Conservation (phyloP, 1,140 invertebrate species). For the Limonius californicus region DNA sequence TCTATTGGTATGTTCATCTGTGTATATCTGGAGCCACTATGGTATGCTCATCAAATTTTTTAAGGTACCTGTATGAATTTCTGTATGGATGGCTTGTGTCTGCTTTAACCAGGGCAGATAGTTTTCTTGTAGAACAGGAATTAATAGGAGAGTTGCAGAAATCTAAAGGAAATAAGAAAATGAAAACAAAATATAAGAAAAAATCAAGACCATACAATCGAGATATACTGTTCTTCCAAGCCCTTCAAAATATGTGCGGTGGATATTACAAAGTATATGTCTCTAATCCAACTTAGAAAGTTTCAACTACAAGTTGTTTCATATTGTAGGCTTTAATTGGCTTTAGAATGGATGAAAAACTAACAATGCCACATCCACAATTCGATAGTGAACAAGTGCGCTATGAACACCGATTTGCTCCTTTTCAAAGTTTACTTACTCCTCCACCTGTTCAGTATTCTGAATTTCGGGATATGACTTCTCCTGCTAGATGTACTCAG, state of each 20-base stretch:
- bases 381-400: constrained; percentile 93
- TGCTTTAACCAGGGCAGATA: constrained; percentile 83
- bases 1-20: constrained; percentile 93
- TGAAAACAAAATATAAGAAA: constrained; percentile 73
- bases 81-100: constrained; percentile 91
- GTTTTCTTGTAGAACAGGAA: constrained; percentile 76
- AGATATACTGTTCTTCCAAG: constrained; percentile 84
- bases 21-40: too few relatives aligned
- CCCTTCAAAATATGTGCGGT: constrained; percentile 88
- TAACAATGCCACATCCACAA: constrained; percentile 73
- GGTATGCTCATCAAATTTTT: constrained; percentile 6
- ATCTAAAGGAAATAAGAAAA: constrained; percentile 59
- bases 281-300: too few relatives aligned
- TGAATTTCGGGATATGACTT: constrained; percentile 52
- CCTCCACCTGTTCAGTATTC: constrained; percentile 67
- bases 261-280: constrained; percentile 84
- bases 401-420: constrained; percentile 90
- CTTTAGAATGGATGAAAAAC: constrained; percentile 65
- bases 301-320: neutral
- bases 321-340: constrained; percentile 64
- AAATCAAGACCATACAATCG: constrained; percentile 69
- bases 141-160: constrained; percentile 54
- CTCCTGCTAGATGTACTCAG: constrained; percentile 51
- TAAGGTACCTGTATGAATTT: constrained; percentile 91
- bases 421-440: constrained; percentile 80